phyloP scores from a whole-genome alignment of 1,140 invertebrate genomes.

The Cyphomyrmex costatus region DNA sequence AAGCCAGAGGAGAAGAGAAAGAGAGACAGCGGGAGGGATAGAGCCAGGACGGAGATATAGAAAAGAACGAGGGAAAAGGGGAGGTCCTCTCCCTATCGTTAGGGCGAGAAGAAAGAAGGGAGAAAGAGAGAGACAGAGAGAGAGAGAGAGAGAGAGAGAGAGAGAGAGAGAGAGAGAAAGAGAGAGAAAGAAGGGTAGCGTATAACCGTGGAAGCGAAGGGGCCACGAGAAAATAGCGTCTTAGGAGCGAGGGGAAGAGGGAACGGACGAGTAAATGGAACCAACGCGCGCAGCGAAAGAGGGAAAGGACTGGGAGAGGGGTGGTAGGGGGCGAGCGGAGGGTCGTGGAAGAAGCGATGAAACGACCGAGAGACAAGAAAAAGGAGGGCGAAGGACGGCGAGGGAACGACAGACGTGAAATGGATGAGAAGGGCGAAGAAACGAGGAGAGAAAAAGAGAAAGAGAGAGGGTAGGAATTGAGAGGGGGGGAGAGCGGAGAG shows the following conservation, averaged over 20 bases:
- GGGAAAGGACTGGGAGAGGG: slow-evolving; percentile 59
- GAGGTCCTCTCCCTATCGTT: slow-evolving; percentile 48
- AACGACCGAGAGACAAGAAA: slow-evolving; percentile 75
- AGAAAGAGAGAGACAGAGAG: slow-evolving; percentile 64
- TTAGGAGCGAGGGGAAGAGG: slow-evolving; percentile 69
- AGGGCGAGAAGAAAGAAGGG: slow-evolving; percentile 69
- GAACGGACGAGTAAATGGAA: slow-evolving; percentile 73
- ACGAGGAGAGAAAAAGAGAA: slow-evolving; percentile 38
- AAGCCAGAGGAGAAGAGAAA: slow-evolving; percentile 63
- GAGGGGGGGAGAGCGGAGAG: slow-evolving; percentile 49
- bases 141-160: slow-evolving; percentile 60
- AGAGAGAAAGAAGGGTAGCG: slow-evolving; percentile 64
- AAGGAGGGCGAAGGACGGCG: slow-evolving; percentile 67
- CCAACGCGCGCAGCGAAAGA: slow-evolving; percentile 69
- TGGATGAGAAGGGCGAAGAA: slow-evolving; percentile 71
- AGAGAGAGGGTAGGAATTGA: slow-evolving; percentile 55
- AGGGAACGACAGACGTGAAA: slow-evolving; percentile 60
- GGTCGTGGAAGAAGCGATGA: slow-evolving; percentile 75
- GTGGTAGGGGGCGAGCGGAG: slow-evolving; percentile 61
- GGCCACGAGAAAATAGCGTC: slow-evolving; percentile 81
- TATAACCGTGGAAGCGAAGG: slow-evolving; percentile 76
- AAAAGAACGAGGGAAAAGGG: slow-evolving; percentile 55
- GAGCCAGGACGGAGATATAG: slow-evolving; percentile 57
- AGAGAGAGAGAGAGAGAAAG: slow-evolving; percentile 66
- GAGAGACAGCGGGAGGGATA: slow-evolving; percentile 68